Percentiles rank a stretch among this genome's conserved stretches.
Evolutionary conservation across 2,888 invertebrate genomes (phyloP).

Genomic region (Xestobium rufovillosum): DNA sequence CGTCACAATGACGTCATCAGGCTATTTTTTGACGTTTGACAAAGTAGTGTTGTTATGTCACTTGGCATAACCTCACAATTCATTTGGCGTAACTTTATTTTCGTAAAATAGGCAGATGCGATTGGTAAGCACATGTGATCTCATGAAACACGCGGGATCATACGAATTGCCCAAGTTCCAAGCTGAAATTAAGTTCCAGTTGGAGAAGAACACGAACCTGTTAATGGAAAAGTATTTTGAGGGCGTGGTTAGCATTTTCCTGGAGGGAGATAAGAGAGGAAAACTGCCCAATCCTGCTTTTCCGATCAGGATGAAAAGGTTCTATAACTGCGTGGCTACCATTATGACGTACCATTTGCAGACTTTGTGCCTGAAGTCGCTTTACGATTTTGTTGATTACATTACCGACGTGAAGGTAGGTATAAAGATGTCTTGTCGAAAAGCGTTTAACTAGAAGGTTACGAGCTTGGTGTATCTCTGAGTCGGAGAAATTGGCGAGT

Average conservation of each 20-base stretch:
- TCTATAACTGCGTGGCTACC: slow-evolving; percentile 78
- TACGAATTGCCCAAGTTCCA: slow-evolving; percentile 63
- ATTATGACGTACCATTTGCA: slow-evolving; percentile 87
- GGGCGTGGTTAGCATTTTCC: slow-evolving; percentile 55
- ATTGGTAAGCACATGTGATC: slow-evolving; percentile 52
- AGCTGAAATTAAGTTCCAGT: slow-evolving; percentile 48
- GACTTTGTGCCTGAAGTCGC: slow-evolving; percentile 69
- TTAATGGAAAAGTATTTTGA: slow-evolving; percentile 61
- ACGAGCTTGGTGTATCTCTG: not conserved
- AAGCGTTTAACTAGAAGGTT: too few relatives aligned
- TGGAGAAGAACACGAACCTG: slow-evolving; percentile 59
- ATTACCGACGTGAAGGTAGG: slow-evolving; percentile 69
- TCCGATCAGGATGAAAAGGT: slow-evolving; percentile 59
- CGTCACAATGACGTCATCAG: not conserved
- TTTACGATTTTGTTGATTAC: slow-evolving; percentile 69
- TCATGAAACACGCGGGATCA: slow-evolving; percentile 53
- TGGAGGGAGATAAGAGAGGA: slow-evolving; percentile 59
- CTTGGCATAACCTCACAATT: too few relatives aligned
- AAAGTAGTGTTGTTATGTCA: too few relatives aligned
- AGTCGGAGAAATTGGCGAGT: not conserved
- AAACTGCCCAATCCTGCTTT: slow-evolving; percentile 61
- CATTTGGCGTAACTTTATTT: too few relatives aligned
- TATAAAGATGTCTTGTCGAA: slow-evolving; percentile 13
- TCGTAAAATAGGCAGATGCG: slow-evolving; percentile 56
- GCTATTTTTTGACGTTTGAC: not conserved